Evolutionary conservation across 2,888 invertebrate genomes (phyloP), one percentile per base, ranked within the genome.

Genomic region (Polyploca ridens): DNA sequence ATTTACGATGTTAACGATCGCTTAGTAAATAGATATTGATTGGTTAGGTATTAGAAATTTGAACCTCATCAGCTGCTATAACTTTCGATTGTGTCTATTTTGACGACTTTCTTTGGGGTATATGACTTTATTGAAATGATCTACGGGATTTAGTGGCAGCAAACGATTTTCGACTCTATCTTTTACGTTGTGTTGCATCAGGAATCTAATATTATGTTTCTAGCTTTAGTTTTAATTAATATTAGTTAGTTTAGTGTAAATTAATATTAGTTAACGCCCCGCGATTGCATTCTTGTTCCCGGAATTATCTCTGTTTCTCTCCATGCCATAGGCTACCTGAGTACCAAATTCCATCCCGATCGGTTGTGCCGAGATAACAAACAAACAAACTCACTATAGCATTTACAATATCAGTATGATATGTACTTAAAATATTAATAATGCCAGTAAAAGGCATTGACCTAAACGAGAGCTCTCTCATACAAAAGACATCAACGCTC

Each of bases 401-500:
- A 27, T 27, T 27, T 2, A 27, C n/a, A 27, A 27, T 27, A 35
- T 35, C 10, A 11, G 10, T 41, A 2, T 41, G 3, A 13, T 41
- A 13, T 13, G 3, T 41, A 41, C 7, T 10, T 46, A n/a, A n/a
- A 46, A 46, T 5, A 0, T 41, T 41, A 1, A 41, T 7, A n/a
- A 46, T 46, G 46, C 7, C 46, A 46, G n/a, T 6, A 14, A 44
- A 44, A 44, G 14, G n/a, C 46, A n/a, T 46, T 46, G 3, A 19
- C 41, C 27, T 41, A 11, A 19, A 41, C 27, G 41, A 13, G 27
- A 63, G 66, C 68, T 73, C 71, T 70, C 67, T 14, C 72, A 68
- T 83, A 79, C 76, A 81, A 81, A 81, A 84, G 85, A 85, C 77
- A 79, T 84, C 82, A 86, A 86, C 82, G 84, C 74, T 68, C 66